These are phyloP conservation scores for Nebria salina DNA, from an alignment of 2,888 invertebrate species.

Conservation along the genomic window DNA sequence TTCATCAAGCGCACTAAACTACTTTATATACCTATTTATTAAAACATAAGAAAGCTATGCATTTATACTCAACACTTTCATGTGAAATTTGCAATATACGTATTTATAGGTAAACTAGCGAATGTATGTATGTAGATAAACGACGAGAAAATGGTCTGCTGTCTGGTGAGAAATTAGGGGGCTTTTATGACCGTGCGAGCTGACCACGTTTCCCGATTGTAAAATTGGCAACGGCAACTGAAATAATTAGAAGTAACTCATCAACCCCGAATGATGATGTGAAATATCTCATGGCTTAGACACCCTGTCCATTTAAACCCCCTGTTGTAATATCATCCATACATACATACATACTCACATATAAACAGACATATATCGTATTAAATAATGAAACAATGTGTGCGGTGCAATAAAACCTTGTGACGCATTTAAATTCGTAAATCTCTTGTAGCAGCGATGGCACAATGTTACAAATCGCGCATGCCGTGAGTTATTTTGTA, in stretches of 20 bases:
- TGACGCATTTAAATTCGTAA: constrained; percentile 5
- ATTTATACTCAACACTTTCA: too few species aligned
- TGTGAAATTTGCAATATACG: too few species aligned
- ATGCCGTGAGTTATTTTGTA: constrained; percentile 30
- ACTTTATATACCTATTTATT: too few species aligned
- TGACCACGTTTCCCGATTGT: constrained; percentile 12
- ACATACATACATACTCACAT: background rate
- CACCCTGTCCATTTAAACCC: background rate
- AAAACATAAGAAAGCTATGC: too few species aligned
- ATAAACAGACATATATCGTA: background rate
- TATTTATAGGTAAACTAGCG: too few species aligned
- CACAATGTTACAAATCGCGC: constrained; percentile 33
- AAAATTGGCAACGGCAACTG: constrained; percentile 5
- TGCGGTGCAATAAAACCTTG: background rate
- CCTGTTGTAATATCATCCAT: background rate
- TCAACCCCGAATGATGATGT: constrained; percentile 3
- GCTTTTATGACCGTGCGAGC: constrained; percentile 21
- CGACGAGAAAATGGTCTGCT: too few species aligned
- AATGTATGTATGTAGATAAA: too few species aligned
- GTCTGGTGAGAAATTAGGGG: background rate
- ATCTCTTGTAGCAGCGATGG: background rate
- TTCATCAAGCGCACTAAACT: too few species aligned
- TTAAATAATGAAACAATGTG: background rate
- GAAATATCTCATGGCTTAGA: background rate
- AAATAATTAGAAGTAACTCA: constrained; percentile 10